Evolutionary conservation across 2,888 invertebrate species (phyloP), one percentile per base, ranked within the genome.

Genomic region (Hylaea fasciaria): DNA sequence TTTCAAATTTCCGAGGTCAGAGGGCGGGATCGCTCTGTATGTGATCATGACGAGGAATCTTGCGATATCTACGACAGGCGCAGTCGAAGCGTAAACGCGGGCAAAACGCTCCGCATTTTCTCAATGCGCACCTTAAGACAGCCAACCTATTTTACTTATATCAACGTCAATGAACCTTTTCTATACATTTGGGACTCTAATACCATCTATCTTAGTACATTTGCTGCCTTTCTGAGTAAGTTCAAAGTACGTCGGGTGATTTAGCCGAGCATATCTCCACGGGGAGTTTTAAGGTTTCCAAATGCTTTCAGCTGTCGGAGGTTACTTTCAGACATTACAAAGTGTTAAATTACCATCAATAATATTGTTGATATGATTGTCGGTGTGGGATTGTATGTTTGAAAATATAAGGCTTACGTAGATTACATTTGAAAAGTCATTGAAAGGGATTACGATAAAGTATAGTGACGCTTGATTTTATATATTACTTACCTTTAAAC

Each of bases 321-420:
- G 14, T 52, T 51, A 32, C 35, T 37, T 29, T 51, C 12, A 29
- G 35, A 13, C 41, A 39, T 17, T 39, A 16, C 39, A 46, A 51
- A 17, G n/a, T 35, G 35, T 52, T 57, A 46, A 47, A 46, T 57
- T 51, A 57, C n/a, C 52, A 51, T 46, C 57, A 57, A 51, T 51
- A 35, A 56, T 35, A 7, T 11, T 8, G 35, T 5, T 22, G 22
- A 22, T 3, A 22, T 22, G 2, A 2, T 22, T 22, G 2, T 22
- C 5, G 5, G 22, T 2, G 22, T 22, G 22, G 22, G 22, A n/a
- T n/a, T n/a, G n/a, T 22, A 22, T 22, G 5, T 22, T 22, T 22
- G 5, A 22, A 22, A 22, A n/a, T n/a, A n/a, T n/a, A n/a, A n/a
- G n/a, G n/a, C 5, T 22, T 22, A 22, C 2, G 22, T 22, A 22